Evolutionary conservation across 2,888 invertebrate species (phyloP), one percentile per base, ranked within the genome.

Genomic region (Phyllotreta cruciferae): DNA sequence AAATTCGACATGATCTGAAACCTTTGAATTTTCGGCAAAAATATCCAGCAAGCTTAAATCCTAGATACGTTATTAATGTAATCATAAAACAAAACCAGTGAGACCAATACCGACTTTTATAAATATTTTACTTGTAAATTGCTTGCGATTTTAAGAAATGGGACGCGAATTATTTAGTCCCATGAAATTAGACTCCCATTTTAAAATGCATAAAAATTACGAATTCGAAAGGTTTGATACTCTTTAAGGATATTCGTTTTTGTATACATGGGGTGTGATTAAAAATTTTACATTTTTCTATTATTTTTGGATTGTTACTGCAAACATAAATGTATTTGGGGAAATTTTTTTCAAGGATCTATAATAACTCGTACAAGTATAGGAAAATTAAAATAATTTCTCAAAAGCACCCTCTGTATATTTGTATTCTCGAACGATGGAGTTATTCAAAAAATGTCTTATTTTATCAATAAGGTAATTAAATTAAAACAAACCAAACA

Each of bases 41-140:
- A 44, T 49, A 42, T 10, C 24, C 42, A 24, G 52, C 13, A 52
- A 24, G 14, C 10, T 52, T 5, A 13, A 36, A 36, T 38, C 10
- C 52, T 60, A 60, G 58, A 10, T 52, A 57, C 35, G 41, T 24
- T 57, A 57, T 42, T 38, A 38, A 49, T 11, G 57, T 66, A 69
- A 64, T 66, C 65, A 68, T 70, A 67, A 68, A 65, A 24, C 24
- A 47, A 64, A 54, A 75, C 77, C 78, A 78, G 78, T 77, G 78
- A 79, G 80, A 80, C 80, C 80, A 80, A 74, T 78, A 78, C 75
- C 50, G 53, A 61, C 38, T 56, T 77, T 78, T 78, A 78, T 60
- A 79, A 75, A 74, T 73, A 74, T 76, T 75, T 76, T 73, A 74
- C 67, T 63, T 70, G 70, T 73, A 73, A 60, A 73, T 73, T 73